Evolutionary conservation across 2,888 invertebrate genomes (phyloP).

Genomic region (Drosophila antonietae): DNA sequence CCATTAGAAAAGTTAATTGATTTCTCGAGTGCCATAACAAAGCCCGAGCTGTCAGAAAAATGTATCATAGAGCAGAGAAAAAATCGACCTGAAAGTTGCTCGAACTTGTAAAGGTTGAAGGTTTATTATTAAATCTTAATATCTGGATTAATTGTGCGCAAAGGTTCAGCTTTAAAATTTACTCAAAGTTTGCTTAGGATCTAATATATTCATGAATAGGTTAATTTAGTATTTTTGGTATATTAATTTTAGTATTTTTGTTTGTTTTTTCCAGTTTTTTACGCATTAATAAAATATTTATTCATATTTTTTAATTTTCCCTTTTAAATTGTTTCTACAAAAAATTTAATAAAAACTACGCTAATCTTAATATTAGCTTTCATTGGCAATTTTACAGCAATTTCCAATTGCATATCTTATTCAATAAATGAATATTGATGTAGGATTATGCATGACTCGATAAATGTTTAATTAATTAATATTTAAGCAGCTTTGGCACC

Average conservation of each 20-base stretch:
- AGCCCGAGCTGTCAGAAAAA: slow-evolving; percentile 30
- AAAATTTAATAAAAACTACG: too few relatives aligned
- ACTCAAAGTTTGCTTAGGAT: background rate
- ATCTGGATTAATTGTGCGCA: background rate
- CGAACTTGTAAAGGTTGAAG: background rate
- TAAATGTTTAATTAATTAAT: background rate
- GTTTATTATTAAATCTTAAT: background rate
- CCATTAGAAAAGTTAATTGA: slow-evolving; percentile 18
- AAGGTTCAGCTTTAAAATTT: background rate
- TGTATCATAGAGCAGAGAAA: background rate
- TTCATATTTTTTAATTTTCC: too few relatives aligned
- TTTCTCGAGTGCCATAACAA: slow-evolving; percentile 18
- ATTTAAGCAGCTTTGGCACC: slow-evolving; percentile 7
- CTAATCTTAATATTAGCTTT: too few relatives aligned
- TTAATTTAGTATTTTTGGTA: too few relatives aligned
- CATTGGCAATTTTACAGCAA: too few relatives aligned
- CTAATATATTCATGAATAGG: background rate
- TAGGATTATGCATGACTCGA: background rate
- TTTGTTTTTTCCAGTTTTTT: too few relatives aligned
- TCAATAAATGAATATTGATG: background rate
- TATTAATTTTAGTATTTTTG: too few relatives aligned
- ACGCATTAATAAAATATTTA: too few relatives aligned
- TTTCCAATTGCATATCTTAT: background rate
- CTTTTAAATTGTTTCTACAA: too few relatives aligned
- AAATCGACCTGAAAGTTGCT: background rate